phyloP scores from a whole-genome alignment of 2,113 vertebrate genomes.

The Hydrochoerus hydrochaeris region DNA sequence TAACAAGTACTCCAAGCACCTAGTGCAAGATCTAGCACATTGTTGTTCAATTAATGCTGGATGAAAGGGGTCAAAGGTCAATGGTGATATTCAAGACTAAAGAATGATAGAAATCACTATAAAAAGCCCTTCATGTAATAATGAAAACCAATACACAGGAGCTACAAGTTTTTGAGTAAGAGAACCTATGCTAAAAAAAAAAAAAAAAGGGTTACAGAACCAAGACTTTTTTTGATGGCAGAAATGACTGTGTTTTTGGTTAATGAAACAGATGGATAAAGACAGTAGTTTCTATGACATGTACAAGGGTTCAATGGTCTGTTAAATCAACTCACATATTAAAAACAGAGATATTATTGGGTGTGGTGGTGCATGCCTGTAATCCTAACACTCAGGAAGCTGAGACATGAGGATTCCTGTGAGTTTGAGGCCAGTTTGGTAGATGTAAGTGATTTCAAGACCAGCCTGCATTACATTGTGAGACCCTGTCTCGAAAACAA shows the following conservation, averaged over 20 bases:
- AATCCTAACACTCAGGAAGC: background rate
- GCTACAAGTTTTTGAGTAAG: slow-evolving; percentile 26
- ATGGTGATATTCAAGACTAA: background rate
- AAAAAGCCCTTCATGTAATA: background rate
- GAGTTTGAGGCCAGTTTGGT: too few relatives aligned
- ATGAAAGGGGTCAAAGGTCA: background rate
- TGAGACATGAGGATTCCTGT: background rate
- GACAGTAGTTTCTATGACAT: slow-evolving; percentile 38
- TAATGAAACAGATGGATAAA: slow-evolving; percentile 39
- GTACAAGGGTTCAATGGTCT: background rate
- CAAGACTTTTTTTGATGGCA: slow-evolving; percentile 36
- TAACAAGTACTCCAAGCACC: background rate
- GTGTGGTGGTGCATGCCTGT: background rate
- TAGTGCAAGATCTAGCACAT: background rate
- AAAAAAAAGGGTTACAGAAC: background rate
- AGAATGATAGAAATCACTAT: background rate
- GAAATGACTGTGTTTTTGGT: slow-evolving; percentile 49
- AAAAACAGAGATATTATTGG: background rate
- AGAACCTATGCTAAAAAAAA: background rate
- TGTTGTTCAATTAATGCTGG: background rate
- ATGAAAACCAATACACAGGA: slow-evolving; percentile 19
- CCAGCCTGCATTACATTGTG: background rate
- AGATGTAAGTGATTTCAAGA: background rate
- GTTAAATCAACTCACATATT: slow-evolving; percentile 20
- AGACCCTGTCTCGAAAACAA: background rate